A percentile compares a stretch with the other conserved stretches of the same genome.
Conservation (phyloP, 1,140 invertebrate species). For the Belonocnema kinseyi region DNA sequence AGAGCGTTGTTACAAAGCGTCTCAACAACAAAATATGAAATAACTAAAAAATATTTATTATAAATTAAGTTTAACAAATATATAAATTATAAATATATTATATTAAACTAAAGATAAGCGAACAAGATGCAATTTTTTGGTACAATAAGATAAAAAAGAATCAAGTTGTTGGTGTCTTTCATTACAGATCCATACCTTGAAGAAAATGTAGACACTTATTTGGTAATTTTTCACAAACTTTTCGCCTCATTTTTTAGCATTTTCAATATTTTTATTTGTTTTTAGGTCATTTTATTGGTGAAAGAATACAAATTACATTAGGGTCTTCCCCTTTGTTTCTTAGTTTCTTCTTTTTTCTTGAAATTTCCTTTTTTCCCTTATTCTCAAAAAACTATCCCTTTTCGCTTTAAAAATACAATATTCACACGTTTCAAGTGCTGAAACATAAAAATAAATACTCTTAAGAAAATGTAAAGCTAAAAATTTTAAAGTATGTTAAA, state of each 20-base stretch:
- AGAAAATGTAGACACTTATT: slow-evolving; percentile 1
- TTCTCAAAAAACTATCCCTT: too few relatives aligned
- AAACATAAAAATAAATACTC: too few relatives aligned
- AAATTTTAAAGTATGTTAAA: too few relatives aligned
- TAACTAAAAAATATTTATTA: slow-evolving; percentile 60
- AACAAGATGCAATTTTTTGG: slow-evolving; percentile 66
- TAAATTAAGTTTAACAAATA: slow-evolving; percentile 64
- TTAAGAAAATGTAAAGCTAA: too few relatives aligned
- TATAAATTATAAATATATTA: slow-evolving; percentile 58
- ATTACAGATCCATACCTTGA: slow-evolving; percentile 7
- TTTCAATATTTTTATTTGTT: too few relatives aligned
- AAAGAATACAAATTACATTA: too few relatives aligned
- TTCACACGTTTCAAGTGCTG: too few relatives aligned
- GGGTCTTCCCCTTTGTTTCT: too few relatives aligned
- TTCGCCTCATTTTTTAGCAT: not conserved
- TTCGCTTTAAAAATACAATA: too few relatives aligned
- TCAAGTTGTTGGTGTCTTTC: slow-evolving; percentile 40
- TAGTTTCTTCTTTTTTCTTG: too few relatives aligned
- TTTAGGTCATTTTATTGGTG: too few relatives aligned
- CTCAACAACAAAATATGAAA: slow-evolving; percentile 25
- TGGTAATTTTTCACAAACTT: not conserved
- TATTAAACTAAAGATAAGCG: slow-evolving; percentile 64
- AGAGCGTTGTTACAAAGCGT: slow-evolving; percentile 27
- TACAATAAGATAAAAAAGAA: slow-evolving; percentile 63
- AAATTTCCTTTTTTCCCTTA: too few relatives aligned